Conservation (phyloP, 2,888 invertebrate species). For the Ophioninae sp. region DNA sequence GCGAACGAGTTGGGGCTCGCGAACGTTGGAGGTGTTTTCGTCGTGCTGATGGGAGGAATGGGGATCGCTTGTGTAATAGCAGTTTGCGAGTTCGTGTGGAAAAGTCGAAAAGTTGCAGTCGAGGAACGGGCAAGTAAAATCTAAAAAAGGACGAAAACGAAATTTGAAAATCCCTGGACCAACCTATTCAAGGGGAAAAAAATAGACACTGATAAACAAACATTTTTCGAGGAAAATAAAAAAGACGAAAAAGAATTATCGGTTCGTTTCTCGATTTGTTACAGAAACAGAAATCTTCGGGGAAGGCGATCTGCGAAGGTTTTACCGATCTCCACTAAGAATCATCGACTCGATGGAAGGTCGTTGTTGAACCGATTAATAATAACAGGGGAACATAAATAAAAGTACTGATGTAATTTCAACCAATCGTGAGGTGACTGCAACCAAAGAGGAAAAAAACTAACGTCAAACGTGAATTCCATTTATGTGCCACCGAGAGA, state of each 20-base stretch:
- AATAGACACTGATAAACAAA: background rate
- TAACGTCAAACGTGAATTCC: background rate
- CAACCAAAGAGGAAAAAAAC: conserved; percentile 13
- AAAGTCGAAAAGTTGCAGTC: conserved; percentile 94
- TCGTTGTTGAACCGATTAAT: conserved; percentile 52
- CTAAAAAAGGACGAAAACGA: conserved; percentile 74
- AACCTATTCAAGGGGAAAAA: too few relatives aligned
- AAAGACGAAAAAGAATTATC: background rate
- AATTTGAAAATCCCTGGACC: conserved; percentile 46
- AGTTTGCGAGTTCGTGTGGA: conserved; percentile 98
- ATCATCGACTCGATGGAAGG: conserved; percentile 61
- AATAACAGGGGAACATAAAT: conserved; percentile 50
- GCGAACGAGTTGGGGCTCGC: conserved; percentile 95
- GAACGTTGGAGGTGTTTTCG: conserved; percentile 97
- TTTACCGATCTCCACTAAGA: conserved; percentile 79
- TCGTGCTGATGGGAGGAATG: conserved; percentile 96
- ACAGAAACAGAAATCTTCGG: conserved; percentile 79
- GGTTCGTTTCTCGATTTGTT: conserved; percentile 70
- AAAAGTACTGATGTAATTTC: conserved; percentile 39
- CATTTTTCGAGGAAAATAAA: background rate
- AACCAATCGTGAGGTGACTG: conserved; percentile 61
- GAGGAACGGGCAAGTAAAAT: conserved; percentile 91
- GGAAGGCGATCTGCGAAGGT: conserved; percentile 78
- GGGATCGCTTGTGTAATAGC: conserved; percentile 96
- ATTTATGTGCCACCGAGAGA: conserved; percentile 58